Evolutionary conservation across 92 coral and sea anemone species (phyloP).

Genomic region (Epizoanthus illoricatus): DNA sequence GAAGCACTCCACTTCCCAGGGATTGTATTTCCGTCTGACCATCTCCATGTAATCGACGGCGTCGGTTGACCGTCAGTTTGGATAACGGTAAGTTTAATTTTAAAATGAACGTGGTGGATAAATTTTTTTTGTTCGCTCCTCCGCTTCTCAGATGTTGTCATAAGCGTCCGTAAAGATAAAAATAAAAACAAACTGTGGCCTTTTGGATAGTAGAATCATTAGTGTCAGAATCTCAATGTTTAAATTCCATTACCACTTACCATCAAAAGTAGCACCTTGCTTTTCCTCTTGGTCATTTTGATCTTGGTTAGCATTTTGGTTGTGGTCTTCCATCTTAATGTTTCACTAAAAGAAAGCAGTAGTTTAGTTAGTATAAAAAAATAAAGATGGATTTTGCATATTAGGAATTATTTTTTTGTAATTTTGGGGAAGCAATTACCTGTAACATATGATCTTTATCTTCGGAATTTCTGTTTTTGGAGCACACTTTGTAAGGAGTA

Average conservation of each 20-base stretch:
- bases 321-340: background rate
- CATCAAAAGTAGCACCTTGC: background rate
- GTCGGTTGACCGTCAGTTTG: no score
- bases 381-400: background rate
- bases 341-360: background rate
- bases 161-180: no score
- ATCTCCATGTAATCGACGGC: no score
- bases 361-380: background rate
- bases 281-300: no score
- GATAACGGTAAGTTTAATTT: no score
- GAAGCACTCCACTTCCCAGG: no score
- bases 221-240: background rate
- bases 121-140: no score
- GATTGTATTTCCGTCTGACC: no score
- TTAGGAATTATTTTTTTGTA: background rate
- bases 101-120: no score
- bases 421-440: background rate
- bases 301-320: background rate
- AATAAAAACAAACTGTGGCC: no score
- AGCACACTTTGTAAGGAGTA: conserved; percentile 3
- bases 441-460: background rate
- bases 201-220: background rate
- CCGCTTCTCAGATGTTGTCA: no score
- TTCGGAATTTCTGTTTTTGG: background rate
- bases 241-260: background rate